Evolutionary conservation across 2,797 vertebrate species (phyloP).

Genomic region (Lacerta bilineata): DNA sequence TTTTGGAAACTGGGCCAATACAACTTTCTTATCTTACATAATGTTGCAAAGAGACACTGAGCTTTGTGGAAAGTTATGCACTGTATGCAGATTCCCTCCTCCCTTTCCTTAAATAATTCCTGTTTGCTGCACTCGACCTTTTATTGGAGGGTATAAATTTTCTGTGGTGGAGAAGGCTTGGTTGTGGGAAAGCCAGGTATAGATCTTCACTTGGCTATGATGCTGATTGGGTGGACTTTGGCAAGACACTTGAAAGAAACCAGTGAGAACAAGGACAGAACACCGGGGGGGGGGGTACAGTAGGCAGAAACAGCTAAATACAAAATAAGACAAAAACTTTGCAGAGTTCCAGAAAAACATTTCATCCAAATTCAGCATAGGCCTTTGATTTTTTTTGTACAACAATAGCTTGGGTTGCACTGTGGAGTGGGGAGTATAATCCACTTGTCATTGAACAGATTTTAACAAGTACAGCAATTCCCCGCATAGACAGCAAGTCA

Average conservation of each 20-base stretch:
- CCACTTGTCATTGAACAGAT: background rate
- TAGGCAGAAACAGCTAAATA: background rate
- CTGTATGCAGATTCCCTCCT: background rate
- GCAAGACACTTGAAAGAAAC: background rate
- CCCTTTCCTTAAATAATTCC: background rate
- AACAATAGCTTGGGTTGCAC: background rate
- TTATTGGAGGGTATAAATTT: background rate
- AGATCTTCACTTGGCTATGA: background rate
- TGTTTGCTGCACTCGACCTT: background rate
- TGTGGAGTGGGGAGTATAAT: background rate
- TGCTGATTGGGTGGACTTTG: background rate
- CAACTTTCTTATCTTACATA: background rate
- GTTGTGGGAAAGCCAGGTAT: background rate
- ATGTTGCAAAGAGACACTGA: background rate
- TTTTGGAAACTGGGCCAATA: background rate
- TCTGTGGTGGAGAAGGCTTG: background rate
- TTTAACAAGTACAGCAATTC: background rate
- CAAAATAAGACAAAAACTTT: background rate
- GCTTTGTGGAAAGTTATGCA: background rate
- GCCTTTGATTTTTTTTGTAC: background rate
- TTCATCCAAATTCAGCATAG: background rate
- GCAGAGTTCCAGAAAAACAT: no score
- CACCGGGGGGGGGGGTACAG: no score
- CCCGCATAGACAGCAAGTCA: background rate
- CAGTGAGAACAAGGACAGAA: background rate